These are phyloP conservation scores for Dallia pectoralis DNA, from an alignment of 2,797 vertebrate genomes.

Conservation along the genomic window DNA sequence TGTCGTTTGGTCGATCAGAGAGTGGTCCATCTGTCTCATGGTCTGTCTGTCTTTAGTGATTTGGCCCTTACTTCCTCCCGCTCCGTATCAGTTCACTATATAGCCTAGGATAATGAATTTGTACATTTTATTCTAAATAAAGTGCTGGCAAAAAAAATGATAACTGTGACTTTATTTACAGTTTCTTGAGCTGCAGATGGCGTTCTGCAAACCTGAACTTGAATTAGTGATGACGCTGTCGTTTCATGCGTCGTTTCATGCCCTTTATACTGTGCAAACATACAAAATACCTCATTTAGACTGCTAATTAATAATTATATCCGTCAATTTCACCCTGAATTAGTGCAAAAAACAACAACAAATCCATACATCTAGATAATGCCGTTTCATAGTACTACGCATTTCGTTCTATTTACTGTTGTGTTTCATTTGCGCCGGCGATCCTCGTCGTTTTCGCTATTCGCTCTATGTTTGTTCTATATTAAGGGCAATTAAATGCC, in stretches of 20 bases:
- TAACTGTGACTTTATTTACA: slow-evolving; percentile 99
- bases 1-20: slow-evolving; percentile 53
- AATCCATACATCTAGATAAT: slow-evolving; percentile 61
- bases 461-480: slow-evolving; percentile 71
- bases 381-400: slow-evolving; percentile 33
- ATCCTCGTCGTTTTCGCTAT: slow-evolving; percentile 59
- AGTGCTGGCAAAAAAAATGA: slow-evolving; percentile 94
- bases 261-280: slow-evolving; percentile 85
- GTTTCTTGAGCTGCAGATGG: slow-evolving; percentile 97
- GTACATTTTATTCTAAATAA: slow-evolving; percentile 97
- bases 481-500: slow-evolving; percentile 76
- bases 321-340: slow-evolving; percentile 54
- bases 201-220: slow-evolving; percentile 93
- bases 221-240: slow-evolving; percentile 93
- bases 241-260: slow-evolving; percentile 92
- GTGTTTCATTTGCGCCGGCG: slow-evolving; percentile 53
- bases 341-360: slow-evolving; percentile 57
- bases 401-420: slow-evolving; percentile 52
- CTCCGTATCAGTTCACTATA: slow-evolving; percentile 55
- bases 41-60: slow-evolving; percentile 54
- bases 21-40: slow-evolving; percentile 47
- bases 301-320: slow-evolving; percentile 76
- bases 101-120: slow-evolving; percentile 93
- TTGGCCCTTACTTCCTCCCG: slow-evolving; percentile 40
- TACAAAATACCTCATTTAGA: slow-evolving; percentile 79